A percentile compares a stretch with the other conserved stretches of the same genome.
phyloP scores from a whole-genome alignment of 35 echinoderm and acorn worm species.

The Diadema setosum region DNA sequence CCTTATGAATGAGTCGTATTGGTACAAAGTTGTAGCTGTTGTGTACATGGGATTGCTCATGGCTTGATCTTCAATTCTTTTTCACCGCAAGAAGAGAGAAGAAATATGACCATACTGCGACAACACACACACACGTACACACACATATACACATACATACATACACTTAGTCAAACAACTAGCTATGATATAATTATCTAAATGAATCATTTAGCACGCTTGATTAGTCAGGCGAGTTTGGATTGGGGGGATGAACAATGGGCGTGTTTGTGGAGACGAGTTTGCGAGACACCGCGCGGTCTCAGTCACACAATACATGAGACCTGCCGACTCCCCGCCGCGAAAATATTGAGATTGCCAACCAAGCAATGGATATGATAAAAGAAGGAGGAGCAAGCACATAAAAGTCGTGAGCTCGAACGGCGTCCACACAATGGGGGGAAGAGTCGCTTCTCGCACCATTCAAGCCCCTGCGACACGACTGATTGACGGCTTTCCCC shows the following conservation, averaged over 20 bases:
- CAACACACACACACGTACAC: too few relatives aligned
- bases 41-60: too few relatives aligned
- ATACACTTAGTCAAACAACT: too few relatives aligned
- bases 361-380: neutral
- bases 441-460: neutral
- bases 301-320: neutral
- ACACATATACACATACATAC: too few relatives aligned
- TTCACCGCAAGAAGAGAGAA: too few relatives aligned
- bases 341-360: slow-evolving; percentile 23
- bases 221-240: neutral
- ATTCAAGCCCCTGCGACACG: neutral
- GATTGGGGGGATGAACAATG: neutral
- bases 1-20: too few relatives aligned
- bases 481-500: neutral
- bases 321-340: neutral
- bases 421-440: neutral
- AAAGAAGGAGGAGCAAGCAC: neutral
- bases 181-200: too few relatives aligned
- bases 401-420: too few relatives aligned
- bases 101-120: too few relatives aligned
- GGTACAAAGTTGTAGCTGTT: too few relatives aligned
- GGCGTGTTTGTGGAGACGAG: slow-evolving; percentile 14
- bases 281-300: neutral
- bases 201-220: slow-evolving; percentile 6
- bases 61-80: too few relatives aligned